Evolutionary conservation across 1,140 invertebrate species (phyloP).

Genomic region (Drosophila orena): DNA sequence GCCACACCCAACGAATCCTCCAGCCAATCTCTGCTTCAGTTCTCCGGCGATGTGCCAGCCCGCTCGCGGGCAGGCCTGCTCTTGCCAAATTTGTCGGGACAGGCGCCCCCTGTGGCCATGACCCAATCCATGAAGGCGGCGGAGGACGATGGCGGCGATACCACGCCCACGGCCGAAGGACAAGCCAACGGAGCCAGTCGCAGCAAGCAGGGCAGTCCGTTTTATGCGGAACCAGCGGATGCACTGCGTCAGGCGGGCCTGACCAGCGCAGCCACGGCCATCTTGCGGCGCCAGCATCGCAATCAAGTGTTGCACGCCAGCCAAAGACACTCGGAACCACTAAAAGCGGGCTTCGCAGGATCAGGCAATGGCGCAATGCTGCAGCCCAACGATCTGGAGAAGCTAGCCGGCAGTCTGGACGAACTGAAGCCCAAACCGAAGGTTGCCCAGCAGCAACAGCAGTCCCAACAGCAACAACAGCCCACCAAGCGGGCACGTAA

Average conservation of each 20-base stretch:
- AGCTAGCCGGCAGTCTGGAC: conserved; percentile 78
- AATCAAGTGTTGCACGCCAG: conserved; percentile 77
- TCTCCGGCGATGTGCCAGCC: conserved; percentile 67
- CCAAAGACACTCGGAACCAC: conserved; percentile 87
- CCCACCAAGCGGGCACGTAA: conserved; percentile 72
- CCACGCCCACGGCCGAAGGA: conserved; percentile 69
- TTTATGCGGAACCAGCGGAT: conserved; percentile 96
- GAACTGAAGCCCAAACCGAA: conserved; percentile 82
- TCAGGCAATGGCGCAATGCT: conserved; percentile 44
- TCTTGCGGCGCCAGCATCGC: conserved; percentile 80
- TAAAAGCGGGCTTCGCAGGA: conserved; percentile 76
- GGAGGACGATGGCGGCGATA: conserved; percentile 57
- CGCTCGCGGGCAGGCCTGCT: conserved; percentile 72
- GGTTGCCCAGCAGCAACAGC: conserved; percentile 39
- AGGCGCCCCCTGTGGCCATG: conserved; percentile 27
- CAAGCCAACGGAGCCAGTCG: conserved; percentile 58
- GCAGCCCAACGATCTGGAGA: conserved; percentile 73
- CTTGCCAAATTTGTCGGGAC: conserved; percentile 49
- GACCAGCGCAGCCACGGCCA: conserved; percentile 79
- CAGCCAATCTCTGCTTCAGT: conserved; percentile 72
- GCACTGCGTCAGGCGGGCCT: conserved; percentile 87
- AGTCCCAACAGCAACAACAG: conserved; percentile 45
- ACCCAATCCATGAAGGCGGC: conserved; percentile 59
- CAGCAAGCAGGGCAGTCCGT: conserved; percentile 90
- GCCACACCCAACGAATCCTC: conserved; percentile 32